A percentile compares a stretch with the other conserved stretches of the same genome.
These are phyloP conservation scores for Chelidonichthys spinosus DNA, from an alignment of 2,797 vertebrate genomes.

Conservation along the genomic window DNA sequence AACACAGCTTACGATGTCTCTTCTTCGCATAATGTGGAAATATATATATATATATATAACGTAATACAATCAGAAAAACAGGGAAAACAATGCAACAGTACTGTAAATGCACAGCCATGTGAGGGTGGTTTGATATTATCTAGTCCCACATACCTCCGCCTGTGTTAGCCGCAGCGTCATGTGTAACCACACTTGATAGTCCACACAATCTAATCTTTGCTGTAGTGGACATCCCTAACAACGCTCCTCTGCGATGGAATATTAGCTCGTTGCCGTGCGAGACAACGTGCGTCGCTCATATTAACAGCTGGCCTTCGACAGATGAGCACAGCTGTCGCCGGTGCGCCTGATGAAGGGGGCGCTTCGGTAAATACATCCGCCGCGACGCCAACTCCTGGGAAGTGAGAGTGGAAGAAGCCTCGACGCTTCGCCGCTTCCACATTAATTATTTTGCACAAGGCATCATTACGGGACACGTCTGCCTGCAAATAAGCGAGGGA, in stretches of 20 bases:
- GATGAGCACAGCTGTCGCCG: constrained; percentile 22
- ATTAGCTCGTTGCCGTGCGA: constrained; percentile 5
- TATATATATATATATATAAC: background rate
- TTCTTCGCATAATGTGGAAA: background rate
- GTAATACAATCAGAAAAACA: background rate
- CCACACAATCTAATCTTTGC: constrained; percentile 43
- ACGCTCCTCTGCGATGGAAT: constrained; percentile 17
- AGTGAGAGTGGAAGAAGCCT: constrained; percentile 46
- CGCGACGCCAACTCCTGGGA: constrained; percentile 71
- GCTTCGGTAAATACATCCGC: constrained; percentile 57
- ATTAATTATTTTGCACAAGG: constrained; percentile 69
- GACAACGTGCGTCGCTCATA: constrained; percentile 14
- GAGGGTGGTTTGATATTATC: constrained; percentile 19
- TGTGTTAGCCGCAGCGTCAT: constrained; percentile 27
- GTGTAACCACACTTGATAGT: constrained; percentile 49
- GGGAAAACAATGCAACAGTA: background rate
- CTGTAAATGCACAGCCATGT: constrained; percentile 6
- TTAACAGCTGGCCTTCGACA: constrained; percentile 34
- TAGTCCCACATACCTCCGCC: constrained; percentile 35
- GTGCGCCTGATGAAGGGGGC: constrained; percentile 28
- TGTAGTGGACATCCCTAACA: constrained; percentile 22
- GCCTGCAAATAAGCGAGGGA: constrained; percentile 46
- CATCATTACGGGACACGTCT: constrained; percentile 68
- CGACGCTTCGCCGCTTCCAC: constrained; percentile 67
- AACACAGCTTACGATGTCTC: constrained; percentile 10